A percentile compares a stretch with the other conserved stretches of the same genome.
phyloP scores from a whole-genome alignment of 2,797 vertebrate genomes.

The Betta splendens region DNA sequence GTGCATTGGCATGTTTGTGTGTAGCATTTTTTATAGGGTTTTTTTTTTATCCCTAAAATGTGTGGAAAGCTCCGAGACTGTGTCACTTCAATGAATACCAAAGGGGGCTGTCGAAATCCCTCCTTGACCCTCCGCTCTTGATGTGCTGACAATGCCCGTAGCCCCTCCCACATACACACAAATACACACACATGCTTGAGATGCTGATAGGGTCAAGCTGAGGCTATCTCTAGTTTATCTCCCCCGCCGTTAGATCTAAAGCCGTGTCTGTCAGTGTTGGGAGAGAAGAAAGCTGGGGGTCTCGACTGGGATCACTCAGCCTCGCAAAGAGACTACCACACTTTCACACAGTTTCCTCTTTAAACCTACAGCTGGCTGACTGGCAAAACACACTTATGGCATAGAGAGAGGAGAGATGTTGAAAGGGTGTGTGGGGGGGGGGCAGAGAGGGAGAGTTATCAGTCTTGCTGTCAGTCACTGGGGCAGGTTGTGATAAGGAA shows the following conservation, averaged over 20 bases:
- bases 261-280: slow-evolving; percentile 35
- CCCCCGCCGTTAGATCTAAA: slow-evolving; percentile 40
- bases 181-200: slow-evolving; percentile 11
- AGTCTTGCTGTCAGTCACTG: slow-evolving; percentile 72
- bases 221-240: slow-evolving; percentile 67
- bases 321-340: slow-evolving; percentile 22
- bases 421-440: slow-evolving; percentile 34
- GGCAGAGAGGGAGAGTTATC: slow-evolving; percentile 66
- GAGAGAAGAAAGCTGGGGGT: slow-evolving; percentile 51
- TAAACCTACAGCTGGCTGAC: slow-evolving; percentile 31
- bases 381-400: slow-evolving; percentile 12
- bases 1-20: not conserved
- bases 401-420: not conserved
- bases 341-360: slow-evolving; percentile 27
- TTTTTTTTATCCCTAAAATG: not conserved
- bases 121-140: slow-evolving; percentile 12
- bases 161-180: slow-evolving; percentile 12
- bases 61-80: slow-evolving; percentile 4
- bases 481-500: slow-evolving; percentile 72
- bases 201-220: slow-evolving; percentile 56
- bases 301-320: slow-evolving; percentile 45
- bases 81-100: slow-evolving; percentile 28
- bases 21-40: not conserved
- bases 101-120: slow-evolving; percentile 18
- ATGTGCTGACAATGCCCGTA: slow-evolving; percentile 15